Conservation (phyloP, 2,797 vertebrate species). For the Pseudochaenichthys georgianus region DNA sequence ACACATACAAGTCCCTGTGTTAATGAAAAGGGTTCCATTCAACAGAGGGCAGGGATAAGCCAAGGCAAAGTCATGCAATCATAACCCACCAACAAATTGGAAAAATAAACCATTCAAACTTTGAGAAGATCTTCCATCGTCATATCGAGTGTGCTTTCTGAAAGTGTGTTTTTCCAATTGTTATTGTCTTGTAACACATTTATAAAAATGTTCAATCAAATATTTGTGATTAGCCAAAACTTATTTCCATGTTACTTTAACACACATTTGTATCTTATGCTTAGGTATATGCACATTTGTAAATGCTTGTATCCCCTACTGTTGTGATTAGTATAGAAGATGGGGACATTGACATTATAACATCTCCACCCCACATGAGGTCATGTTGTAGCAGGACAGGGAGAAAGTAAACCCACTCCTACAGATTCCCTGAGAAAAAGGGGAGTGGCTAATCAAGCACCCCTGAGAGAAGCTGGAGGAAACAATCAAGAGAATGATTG, state of each 20-base stretch:
- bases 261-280: too few relatives aligned
- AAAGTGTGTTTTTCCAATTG: background rate
- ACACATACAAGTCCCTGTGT: slow-evolving; percentile 18
- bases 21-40: slow-evolving; percentile 4
- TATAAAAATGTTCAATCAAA: background rate
- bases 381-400: too few relatives aligned
- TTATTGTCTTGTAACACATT: too few relatives aligned
- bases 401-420: too few relatives aligned
- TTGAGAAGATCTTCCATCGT: background rate
- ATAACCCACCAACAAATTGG: background rate
- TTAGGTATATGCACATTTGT: background rate
- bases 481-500: too few relatives aligned
- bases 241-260: background rate
- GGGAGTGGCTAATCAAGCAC: too few relatives aligned
- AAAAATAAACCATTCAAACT: slow-evolving; percentile 2
- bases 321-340: too few relatives aligned
- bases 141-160: background rate
- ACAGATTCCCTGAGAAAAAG: too few relatives aligned
- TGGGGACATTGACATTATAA: background rate
- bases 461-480: too few relatives aligned
- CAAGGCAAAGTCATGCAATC: slow-evolving; percentile 31
- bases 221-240: background rate
- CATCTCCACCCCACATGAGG: too few relatives aligned
- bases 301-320: background rate
- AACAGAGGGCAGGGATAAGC: slow-evolving; percentile 13